Evolutionary conservation across 2,797 vertebrate species (phyloP), one percentile per base, ranked within the genome.

Genomic region (Tinamus major): DNA sequence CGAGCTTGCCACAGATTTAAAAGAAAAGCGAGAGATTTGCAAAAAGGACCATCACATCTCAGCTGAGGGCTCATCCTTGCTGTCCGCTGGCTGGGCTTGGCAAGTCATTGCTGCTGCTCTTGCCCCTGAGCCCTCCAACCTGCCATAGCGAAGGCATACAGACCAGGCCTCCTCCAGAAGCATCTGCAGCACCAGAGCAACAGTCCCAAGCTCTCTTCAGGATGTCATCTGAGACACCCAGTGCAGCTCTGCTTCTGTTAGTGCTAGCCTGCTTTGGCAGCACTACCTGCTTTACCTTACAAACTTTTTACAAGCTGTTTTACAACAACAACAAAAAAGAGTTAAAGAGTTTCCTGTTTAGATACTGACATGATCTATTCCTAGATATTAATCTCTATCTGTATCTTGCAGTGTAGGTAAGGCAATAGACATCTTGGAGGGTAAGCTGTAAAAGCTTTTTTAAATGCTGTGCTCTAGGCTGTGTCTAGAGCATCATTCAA

Each of bases 51-150:
- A 53, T n/a, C 59, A 35, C 24, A n/a, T 72, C 9, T 4, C 37
- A 86, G 23, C 8, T 2, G 0, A 23, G 9, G 11, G 15, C 11
- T 75, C 39, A 41, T 7, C 1, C 41, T 6, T 6, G 41, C 49
- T 90, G 18, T 9, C 23, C 7, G 21, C 4, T 6, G 46, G 41
- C 41, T 2, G 0, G 4, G 19, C n/a, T 41, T 35, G 35, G 15
- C 49, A 65, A n/a, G 19, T 56, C 15, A 4, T 7, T 3, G 1
- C n/a, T 49, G 48, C 79, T 33, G 24, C 21, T 20, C 19, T 62
- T 2, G 1, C 51, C 29, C 31, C 51, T 71, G n/a, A 51, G 71
- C 14, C 31, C 27, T 48, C 0, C 0, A 4, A 56, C 11, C 8
- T 63, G 9, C 2, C 1, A 2, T 15, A 59, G 53, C n/a, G 13